Evolutionary conservation across 2,888 invertebrate species (phyloP), one percentile per base, ranked within the genome.

Genomic region (Iselma pallidipennis): DNA sequence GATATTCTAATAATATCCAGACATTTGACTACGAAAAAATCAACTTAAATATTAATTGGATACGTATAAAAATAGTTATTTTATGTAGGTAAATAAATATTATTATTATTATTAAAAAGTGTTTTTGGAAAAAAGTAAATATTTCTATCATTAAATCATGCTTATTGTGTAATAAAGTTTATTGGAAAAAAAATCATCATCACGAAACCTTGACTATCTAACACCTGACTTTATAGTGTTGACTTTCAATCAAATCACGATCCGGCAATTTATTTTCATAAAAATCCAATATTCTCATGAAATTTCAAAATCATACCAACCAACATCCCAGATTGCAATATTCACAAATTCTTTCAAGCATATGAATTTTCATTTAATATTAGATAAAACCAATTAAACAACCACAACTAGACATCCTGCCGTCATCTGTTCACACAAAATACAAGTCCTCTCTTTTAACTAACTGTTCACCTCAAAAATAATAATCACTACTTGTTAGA

Each of bases 331-430:
- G 28, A 26, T 50, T 26, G 50, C 14, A 50, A 25, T 26, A 29
- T 25, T 23, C 28, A 50, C 50, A 53, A 23, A 57, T 61, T 49
- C 57, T 37, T 16, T 61, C 23, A 28, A 49, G 19, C 31, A 53
- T 48, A 42, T 21, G 45, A 29, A 55, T 33, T 54, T 53, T 57
- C 61, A 61, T 57, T 31, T 57, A 14, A 14, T 25, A 61, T 57
- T 31, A 54, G 12, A 14, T 25, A 14, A 49, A 14, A 52, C 29
- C 19, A 53, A 4, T 37, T 37, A 16, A 37, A 37, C 9, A 37
- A 37, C 37, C 16, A 16, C 37, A 37, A 23, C 37, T 33, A 63
- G 63, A 63, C 63, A 63, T 59, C 53, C 37, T 59, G 63, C 59
- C 63, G 59, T 53, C 59, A 49, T 48, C 21, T 26, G 48, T 42